phyloP scores from a whole-genome alignment of 2,113 vertebrate genomes.

The Speoplatyrhinus poulsoni region DNA sequence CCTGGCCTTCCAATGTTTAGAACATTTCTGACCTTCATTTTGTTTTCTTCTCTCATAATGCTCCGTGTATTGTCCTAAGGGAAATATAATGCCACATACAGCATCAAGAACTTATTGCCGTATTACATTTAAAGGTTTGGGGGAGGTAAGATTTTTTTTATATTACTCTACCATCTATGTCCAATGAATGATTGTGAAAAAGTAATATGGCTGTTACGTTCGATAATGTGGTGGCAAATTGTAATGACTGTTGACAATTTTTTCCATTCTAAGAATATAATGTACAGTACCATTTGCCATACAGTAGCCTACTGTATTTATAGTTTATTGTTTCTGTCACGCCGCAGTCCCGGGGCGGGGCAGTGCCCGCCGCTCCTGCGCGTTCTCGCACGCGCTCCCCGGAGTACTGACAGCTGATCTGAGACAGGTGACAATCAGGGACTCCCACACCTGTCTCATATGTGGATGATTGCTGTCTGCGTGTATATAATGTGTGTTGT shows the following conservation, averaged over 20 bases:
- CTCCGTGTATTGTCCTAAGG: constrained; percentile 38
- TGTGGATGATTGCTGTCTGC: too few relatives aligned
- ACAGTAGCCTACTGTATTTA: not conserved
- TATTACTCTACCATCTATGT: constrained; percentile 47
- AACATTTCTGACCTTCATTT: constrained; percentile 66
- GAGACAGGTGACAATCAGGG: too few relatives aligned
- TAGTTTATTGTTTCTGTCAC: too few relatives aligned
- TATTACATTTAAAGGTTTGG: constrained; percentile 46
- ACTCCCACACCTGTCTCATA: too few relatives aligned
- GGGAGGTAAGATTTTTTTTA: constrained; percentile 18
- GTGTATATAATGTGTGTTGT: too few relatives aligned
- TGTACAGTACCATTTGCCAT: not conserved
- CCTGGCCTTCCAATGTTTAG: constrained; percentile 20
- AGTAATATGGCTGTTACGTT: not conserved
- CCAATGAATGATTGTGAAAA: constrained; percentile 54
- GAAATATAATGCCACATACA: constrained; percentile 37
- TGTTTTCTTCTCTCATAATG: constrained; percentile 44
- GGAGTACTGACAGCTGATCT: too few relatives aligned
- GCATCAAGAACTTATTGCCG: constrained; percentile 32
- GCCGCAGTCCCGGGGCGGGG: too few relatives aligned
- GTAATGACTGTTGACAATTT: not conserved
- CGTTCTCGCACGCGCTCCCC: too few relatives aligned
- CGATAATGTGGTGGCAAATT: not conserved
- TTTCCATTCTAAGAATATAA: not conserved
- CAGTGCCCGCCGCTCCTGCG: too few relatives aligned